Evolutionary conservation across 1,140 invertebrate genomes (phyloP), one percentile per base, ranked within the genome.

Genomic region (Diorhabda sublineata): DNA sequence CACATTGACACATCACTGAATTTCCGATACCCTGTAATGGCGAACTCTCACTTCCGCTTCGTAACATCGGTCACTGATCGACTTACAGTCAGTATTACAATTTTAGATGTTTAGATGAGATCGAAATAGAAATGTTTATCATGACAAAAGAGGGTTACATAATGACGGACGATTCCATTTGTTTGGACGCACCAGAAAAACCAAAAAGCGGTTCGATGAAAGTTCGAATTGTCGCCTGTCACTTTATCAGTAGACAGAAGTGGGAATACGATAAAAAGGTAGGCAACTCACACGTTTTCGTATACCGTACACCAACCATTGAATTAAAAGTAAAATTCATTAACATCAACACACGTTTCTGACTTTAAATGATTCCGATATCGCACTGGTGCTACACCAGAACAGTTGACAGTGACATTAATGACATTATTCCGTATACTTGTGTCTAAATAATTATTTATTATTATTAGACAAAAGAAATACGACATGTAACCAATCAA

Each of bases 161-260:
- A 64, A 90, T 89, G 87, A 90, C 88, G 0, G 90, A 92, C 73
- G 90, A 92, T 74, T 89, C 87, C 4, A 83, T 92, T 3, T 92
- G 91, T 76, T 79, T 92, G 45, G 90, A 92, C 77, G 86, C 86
- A 26, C 86, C 88, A 0, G 87, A 89, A 65, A 82, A 75, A 44
- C 81, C 84, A 52, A 82, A 74, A 2, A 79, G 83, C 57, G 80
- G 81, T 11, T 82, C 77, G 43, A 83, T 84, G 3, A 86, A 85
- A 74, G 89, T 90, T 3, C 84, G 89, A 67, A 85, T 91, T 47
- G 85, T 88, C 79, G 87, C 89, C 2, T 92, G 90, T 75, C 87
- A 82, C 73, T 86, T 86, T 56, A 80, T 83, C 5, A 75, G 78
- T 0, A 81, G 87, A 67, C 90, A 92, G 77, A 84, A 85, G 69